Base-by-base conservation (phyloP, 2,113 vertebrate species). In the Bothrops jararaca region DNA sequence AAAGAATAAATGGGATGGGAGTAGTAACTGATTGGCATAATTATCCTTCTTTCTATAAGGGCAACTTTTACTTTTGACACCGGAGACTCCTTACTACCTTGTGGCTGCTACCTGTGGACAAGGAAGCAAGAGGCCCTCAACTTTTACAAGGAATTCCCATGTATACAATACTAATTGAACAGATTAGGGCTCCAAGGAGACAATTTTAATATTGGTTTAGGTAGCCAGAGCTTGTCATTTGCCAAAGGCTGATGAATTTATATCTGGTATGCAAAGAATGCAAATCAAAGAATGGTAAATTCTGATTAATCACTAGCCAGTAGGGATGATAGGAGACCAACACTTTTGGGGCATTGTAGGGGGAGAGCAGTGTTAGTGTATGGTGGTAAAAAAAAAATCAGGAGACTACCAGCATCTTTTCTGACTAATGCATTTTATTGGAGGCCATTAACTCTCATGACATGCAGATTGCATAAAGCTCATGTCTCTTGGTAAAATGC, bases 21-120 rank as follows among this genome's bases (percentile, higher is more conserved):
- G 1, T 58, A 93, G 50, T 92, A 90, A 54, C 1, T 34, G 50
- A 20, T 89, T 64, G 93, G 53, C 58, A 60, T 50, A 94, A 20
- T 95, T 20, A 56, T 48, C 39, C 91, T 52, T 45, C 13, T 92
- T 93, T 90, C 80, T 86, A 92, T 42, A 48, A 45, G 10, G n/a
- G 5, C 42, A 24, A n/a, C 11, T 56, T 58, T 91, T 20, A 90
- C 90, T 20, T 88, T 86, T 3, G 45, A 18, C 53, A 42, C 8
- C 26, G 80, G 94, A 2, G 91, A 89, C 3, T 96, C 97, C 97
- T 97, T 97, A 97, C 29, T 42, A 42, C 26, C 20, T 42, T 13
- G 12, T 15, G n/a, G 8, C n/a, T 53, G 5, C 26, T 48, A 18
- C 48, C 34, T 42, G 1, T 34, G 29, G 29, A 34, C 12, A 29